Conservation (phyloP, 37 sponge, comb jelly and placozoan species). For the Ephydatia muelleri region DNA sequence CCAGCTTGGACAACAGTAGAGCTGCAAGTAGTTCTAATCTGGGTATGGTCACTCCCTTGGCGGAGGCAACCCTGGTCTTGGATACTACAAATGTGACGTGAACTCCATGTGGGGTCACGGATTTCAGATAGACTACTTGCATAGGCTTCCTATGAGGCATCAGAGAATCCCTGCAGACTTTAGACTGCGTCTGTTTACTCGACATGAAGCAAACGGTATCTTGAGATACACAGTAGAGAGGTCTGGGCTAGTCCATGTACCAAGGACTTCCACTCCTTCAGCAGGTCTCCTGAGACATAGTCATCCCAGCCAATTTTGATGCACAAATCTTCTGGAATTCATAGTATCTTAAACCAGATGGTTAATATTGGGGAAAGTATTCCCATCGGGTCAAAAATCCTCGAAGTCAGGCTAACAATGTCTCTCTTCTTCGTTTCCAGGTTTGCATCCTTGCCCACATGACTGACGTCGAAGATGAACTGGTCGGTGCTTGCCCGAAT, state of each 20-base stretch:
- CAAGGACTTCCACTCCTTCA: background rate
- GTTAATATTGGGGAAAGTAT: slow-evolving; percentile 3
- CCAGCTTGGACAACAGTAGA: slow-evolving; percentile 10
- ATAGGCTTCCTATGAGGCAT: slow-evolving; percentile 16
- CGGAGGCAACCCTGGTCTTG: slow-evolving; percentile 25
- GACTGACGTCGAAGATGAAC: background rate
- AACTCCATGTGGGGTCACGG: background rate
- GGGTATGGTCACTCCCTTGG: slow-evolving; percentile 14
- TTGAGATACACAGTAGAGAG: background rate
- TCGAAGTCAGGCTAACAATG: background rate
- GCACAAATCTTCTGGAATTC: too few relatives aligned
- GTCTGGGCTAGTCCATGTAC: background rate
- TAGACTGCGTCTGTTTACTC: background rate
- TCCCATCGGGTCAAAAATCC: slow-evolving; percentile 11
- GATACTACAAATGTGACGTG: slow-evolving; percentile 13
- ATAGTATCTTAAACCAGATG: background rate
- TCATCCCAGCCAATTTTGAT: too few relatives aligned
- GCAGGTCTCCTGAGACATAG: background rate
- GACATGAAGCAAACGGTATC: background rate
- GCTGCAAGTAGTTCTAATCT: slow-evolving; percentile 45
- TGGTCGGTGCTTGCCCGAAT: background rate
- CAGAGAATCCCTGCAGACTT: slow-evolving; percentile 14
- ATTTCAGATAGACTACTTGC: slow-evolving; percentile 4
- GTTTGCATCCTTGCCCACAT: background rate
- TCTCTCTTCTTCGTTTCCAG: slow-evolving; percentile 3